These are phyloP conservation scores for Tanypteryx hageni DNA, from an alignment of 2,888 invertebrate genomes.

Conservation along the genomic window DNA sequence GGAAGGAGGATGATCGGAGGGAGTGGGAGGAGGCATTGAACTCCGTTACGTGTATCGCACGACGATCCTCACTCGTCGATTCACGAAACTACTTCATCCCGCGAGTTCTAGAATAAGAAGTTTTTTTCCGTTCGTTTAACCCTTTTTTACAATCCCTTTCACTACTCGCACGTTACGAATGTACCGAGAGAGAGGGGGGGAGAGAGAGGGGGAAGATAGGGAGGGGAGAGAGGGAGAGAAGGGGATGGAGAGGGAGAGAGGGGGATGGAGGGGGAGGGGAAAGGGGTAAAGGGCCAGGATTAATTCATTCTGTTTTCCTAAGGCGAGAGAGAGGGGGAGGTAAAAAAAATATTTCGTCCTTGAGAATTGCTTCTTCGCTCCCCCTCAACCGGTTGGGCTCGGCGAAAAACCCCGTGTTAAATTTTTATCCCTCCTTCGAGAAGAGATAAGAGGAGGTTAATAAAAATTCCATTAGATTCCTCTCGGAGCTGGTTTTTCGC, in stretches of 20 bases:
- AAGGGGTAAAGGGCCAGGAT: neutral
- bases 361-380: neutral
- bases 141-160: neutral
- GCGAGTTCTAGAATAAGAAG: neutral
- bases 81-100: neutral
- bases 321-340: neutral
- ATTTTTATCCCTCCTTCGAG: neutral
- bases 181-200: neutral
- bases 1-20: neutral
- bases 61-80: slow-evolving; percentile 21
- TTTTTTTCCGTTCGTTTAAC: neutral
- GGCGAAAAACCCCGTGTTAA: neutral
- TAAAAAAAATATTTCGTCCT: slow-evolving; percentile 26
- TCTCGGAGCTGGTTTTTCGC: slow-evolving; percentile 27
- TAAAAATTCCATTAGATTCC: slow-evolving; percentile 47
- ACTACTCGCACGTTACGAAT: neutral
- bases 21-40: slow-evolving; percentile 23
- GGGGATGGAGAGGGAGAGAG: neutral
- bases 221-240: neutral
- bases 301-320: neutral
- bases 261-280: neutral
- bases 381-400: neutral
- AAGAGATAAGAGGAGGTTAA: neutral
- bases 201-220: neutral
- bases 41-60: slow-evolving; percentile 57